phyloP scores from a whole-genome alignment of 2,113 vertebrate genomes.

The Calypte anna region DNA sequence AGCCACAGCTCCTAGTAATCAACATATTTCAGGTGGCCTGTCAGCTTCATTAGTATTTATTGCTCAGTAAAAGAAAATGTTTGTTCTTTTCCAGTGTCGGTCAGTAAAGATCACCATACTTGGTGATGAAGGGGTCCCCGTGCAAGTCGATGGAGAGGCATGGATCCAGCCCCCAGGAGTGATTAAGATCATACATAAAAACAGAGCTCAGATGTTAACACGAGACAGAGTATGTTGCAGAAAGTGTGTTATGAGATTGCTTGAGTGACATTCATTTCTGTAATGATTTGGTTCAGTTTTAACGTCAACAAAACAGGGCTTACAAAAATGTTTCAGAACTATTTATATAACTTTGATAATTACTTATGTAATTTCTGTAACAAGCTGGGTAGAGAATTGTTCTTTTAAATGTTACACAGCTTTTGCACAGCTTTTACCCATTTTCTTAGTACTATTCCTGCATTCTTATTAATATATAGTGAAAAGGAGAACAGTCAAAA shows the following conservation, averaged over 20 bases:
- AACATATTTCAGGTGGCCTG: neutral
- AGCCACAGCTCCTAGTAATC: neutral
- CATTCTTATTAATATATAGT: neutral
- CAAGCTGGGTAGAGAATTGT: neutral
- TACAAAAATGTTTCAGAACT: neutral
- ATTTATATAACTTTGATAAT: neutral
- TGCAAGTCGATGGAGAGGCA: constrained; percentile 97
- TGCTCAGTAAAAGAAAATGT: neutral
- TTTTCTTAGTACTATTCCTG: neutral
- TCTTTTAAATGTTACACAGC: neutral
- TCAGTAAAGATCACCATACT: constrained; percentile 98
- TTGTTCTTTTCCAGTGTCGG: constrained; percentile 84
- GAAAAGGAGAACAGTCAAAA: neutral
- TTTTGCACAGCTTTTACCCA: neutral
- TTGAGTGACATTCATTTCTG: neutral
- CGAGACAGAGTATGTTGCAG: constrained; percentile 89
- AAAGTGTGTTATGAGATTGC: neutral
- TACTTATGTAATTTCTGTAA: neutral
- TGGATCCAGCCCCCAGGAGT: constrained; percentile 97
- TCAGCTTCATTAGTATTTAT: constrained; percentile 3
- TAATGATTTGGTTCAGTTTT: neutral
- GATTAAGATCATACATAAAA: constrained; percentile 98
- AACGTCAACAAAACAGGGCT: neutral
- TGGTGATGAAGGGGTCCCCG: constrained; percentile 94
- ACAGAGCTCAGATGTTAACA: constrained; percentile 96